phyloP scores from a whole-genome alignment of 2,888 invertebrate genomes.

The Cenopis cana region DNA sequence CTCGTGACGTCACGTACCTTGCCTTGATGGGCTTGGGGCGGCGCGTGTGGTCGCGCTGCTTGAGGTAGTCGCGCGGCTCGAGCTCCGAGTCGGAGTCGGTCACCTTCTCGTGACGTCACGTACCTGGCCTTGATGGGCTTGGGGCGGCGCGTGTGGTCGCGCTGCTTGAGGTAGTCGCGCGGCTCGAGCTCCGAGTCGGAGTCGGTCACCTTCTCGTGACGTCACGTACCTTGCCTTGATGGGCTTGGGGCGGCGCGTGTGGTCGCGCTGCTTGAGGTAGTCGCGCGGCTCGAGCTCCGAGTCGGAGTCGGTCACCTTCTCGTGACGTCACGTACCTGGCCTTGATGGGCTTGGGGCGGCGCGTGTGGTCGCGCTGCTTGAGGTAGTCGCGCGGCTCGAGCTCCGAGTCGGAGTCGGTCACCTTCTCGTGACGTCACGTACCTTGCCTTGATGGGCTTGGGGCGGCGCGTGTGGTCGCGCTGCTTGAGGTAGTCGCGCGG shows the following conservation, averaged over 20 bases:
- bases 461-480: slow-evolving; percentile 92
- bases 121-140: slow-evolving; percentile 94
- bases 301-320: slow-evolving; percentile 94
- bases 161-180: slow-evolving; percentile 67
- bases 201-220: slow-evolving; percentile 91
- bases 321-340: slow-evolving; percentile 82
- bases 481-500: slow-evolving; percentile 73
- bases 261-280: slow-evolving; percentile 83
- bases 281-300: slow-evolving; percentile 87
- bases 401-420: slow-evolving; percentile 93
- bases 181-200: slow-evolving; percentile 91
- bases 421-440: slow-evolving; percentile 86
- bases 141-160: slow-evolving; percentile 93
- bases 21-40: slow-evolving; percentile 96
- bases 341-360: slow-evolving; percentile 96
- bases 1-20: slow-evolving; percentile 81
- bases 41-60: slow-evolving; percentile 89
- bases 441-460: slow-evolving; percentile 95
- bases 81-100: slow-evolving; percentile 93
- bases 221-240: slow-evolving; percentile 88
- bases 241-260: slow-evolving; percentile 95
- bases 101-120: slow-evolving; percentile 87
- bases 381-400: slow-evolving; percentile 83
- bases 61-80: slow-evolving; percentile 77
- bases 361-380: slow-evolving; percentile 88